phyloP scores from a whole-genome alignment of 1,140 invertebrate species.

The Schlechtendalia chinensis region DNA sequence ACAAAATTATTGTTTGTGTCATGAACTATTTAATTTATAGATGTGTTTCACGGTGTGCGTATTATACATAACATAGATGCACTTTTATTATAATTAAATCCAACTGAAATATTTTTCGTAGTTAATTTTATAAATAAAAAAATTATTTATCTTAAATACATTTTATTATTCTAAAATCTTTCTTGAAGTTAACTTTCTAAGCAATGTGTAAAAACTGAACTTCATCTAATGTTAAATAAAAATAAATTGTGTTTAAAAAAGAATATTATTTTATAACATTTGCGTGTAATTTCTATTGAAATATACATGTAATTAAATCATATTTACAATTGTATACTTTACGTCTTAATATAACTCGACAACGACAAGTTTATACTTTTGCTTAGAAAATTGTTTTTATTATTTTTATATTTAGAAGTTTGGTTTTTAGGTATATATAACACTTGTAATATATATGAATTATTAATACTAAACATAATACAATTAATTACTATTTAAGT shows the following conservation, averaged over 20 bases:
- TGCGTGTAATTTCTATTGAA: no score
- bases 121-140: not conserved
- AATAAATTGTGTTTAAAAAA: not conserved
- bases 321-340: no score
- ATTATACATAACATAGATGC: not conserved
- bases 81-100: not conserved
- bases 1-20: not conserved
- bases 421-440: not conserved
- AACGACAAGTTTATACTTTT: not conserved
- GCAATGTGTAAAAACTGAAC: not conserved
- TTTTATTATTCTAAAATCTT: not conserved
- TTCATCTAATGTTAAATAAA: not conserved
- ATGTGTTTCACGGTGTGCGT: slow-evolving; percentile 16
- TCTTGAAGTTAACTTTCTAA: not conserved
- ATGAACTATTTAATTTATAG: not conserved
- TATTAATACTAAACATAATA: no score
- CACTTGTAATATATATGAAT: no score
- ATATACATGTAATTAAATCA: no score
- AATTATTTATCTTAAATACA: not conserved
- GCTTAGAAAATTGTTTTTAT: slow-evolving; percentile 18
- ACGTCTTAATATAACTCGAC: no score
- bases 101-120: not conserved
- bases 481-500: not conserved
- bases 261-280: no score
- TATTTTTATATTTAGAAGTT: not conserved